Conservation (phyloP, 2,888 invertebrate genomes). For the Aquatica leii region DNA sequence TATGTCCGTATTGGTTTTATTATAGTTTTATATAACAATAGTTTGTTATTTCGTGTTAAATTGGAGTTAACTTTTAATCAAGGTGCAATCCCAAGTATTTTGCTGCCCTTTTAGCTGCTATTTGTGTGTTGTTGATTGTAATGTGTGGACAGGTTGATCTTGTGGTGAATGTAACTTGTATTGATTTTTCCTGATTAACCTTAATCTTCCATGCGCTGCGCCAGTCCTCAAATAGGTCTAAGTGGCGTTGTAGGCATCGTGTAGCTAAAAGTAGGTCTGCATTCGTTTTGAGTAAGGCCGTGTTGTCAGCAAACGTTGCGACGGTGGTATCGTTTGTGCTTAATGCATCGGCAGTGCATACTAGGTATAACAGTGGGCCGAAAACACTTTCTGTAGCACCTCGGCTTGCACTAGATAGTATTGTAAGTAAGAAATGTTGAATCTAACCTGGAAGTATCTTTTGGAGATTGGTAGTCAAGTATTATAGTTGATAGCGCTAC, state of each 20-base stretch:
- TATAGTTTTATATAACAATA: not conserved
- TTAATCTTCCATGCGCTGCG: conserved; percentile 10
- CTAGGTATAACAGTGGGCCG: conserved; percentile 2
- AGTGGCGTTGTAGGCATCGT: not conserved
- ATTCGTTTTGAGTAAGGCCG: not conserved
- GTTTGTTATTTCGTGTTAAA: conserved; percentile 3
- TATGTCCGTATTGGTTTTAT: not conserved
- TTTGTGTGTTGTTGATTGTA: conserved; percentile 9
- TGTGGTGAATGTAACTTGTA: conserved; percentile 6
- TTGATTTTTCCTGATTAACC: conserved; percentile 7
- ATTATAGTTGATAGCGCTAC: not conserved
- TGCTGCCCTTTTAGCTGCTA: conserved; percentile 7
- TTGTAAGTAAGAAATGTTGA: not conserved
- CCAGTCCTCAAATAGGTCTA: not conserved
- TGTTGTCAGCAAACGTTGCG: not conserved
- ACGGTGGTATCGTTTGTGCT: not conserved
- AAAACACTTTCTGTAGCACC: conserved; percentile 12
- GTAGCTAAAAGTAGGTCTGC: not conserved
- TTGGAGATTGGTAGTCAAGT: not conserved
- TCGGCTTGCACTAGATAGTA: not conserved
- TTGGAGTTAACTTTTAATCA: conserved; percentile 10
- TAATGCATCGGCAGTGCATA: conserved; percentile 6
- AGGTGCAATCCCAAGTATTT: conserved; percentile 13
- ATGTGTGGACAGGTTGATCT: conserved; percentile 7
- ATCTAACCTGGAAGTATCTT: not conserved